Conservation (phyloP, 2,113 vertebrate species). For the Takifugu flavidus region DNA sequence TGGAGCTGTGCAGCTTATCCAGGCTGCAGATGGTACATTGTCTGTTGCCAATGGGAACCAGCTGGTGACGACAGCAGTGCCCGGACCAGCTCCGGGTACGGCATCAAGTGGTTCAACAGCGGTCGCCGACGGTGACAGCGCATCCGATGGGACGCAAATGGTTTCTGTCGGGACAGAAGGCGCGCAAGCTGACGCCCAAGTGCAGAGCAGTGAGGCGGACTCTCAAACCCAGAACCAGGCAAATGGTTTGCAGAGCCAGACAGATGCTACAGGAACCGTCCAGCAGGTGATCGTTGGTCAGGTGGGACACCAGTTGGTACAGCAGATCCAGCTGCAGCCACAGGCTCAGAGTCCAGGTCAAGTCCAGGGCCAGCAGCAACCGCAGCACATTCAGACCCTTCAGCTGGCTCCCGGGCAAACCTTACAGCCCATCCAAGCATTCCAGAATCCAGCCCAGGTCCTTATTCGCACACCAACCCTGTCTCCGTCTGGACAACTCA, state of each 20-base stretch:
- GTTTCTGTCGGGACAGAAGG: constrained; percentile 78
- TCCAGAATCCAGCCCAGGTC: constrained; percentile 92
- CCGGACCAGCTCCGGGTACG: constrained; percentile 75
- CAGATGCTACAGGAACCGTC: constrained; percentile 82
- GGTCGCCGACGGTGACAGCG: constrained; percentile 74
- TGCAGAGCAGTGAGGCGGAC: constrained; percentile 77
- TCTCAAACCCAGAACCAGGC: constrained; percentile 83
- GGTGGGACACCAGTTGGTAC: constrained; percentile 90
- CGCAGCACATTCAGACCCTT: constrained; percentile 90
- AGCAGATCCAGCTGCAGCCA: constrained; percentile 94
- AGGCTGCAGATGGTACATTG: constrained; percentile 84
- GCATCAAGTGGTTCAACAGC: constrained; percentile 74
- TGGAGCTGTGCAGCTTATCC: constrained; percentile 86
- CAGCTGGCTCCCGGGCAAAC: constrained; percentile 84
- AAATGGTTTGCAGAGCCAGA: constrained; percentile 86
- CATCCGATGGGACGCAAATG: constrained; percentile 81
- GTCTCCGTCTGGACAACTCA: constrained; percentile 93
- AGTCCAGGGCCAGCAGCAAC: constrained; percentile 65
- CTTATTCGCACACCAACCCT: constrained; percentile 95
- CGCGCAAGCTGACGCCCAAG: constrained; percentile 73
- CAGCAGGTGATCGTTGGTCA: constrained; percentile 96
- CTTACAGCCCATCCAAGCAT: constrained; percentile 81
- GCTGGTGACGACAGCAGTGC: constrained; percentile 76
- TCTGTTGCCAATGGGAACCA: constrained; percentile 93
- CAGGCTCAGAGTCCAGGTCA: constrained; percentile 83